Evolutionary conservation across 2,797 vertebrate species (phyloP), one percentile per base, ranked within the genome.

Genomic region (Sarcoramphus papa): DNA sequence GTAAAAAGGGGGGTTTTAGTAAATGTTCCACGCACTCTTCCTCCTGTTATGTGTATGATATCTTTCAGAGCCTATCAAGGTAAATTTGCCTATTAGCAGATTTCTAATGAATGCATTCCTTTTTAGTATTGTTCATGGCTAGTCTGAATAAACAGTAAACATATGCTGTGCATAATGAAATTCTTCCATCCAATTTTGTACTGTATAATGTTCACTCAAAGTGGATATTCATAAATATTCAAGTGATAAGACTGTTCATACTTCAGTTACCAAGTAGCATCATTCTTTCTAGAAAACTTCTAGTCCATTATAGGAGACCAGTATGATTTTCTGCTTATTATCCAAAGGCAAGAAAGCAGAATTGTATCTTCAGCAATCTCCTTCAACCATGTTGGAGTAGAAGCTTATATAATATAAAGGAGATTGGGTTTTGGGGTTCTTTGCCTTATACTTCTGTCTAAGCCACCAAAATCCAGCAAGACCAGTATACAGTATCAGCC

Each of bases 121-220:
- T 53, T 69, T 77, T 80, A 67, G 27, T 69, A 70, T 62, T 70
- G 69, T 91, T 94, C 25, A 14, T 11, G 7, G 68, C n/a, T 91
- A 69, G 41, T 37, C 73, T 94, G 51, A 86, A 91, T 82, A 87
- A 86, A 63, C 53, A 80, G 41, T 67, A 94, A 92, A 67, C 75
- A 87, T 95, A 93, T 67, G 77, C 43, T 93, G 68, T 78, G 60
- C 63, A 56, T 88, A 88, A 91, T 95, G 43, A 88, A 89, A 64
- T 88, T 81, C 37, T 86, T 72, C 81, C 24, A 85, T 87, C 68
- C 28, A 59, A 45, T 92, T 84, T 85, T 78, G 48, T 77, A 62
- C 79, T 93, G 87, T 79, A 23, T 62, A 79, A 51, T 7, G 12
- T 57, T 81, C 2, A 12, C 25, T 85, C 79, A 21, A 23, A 64